Conservation (phyloP, 2,888 invertebrate genomes). For the Geophilus truncorum region DNA sequence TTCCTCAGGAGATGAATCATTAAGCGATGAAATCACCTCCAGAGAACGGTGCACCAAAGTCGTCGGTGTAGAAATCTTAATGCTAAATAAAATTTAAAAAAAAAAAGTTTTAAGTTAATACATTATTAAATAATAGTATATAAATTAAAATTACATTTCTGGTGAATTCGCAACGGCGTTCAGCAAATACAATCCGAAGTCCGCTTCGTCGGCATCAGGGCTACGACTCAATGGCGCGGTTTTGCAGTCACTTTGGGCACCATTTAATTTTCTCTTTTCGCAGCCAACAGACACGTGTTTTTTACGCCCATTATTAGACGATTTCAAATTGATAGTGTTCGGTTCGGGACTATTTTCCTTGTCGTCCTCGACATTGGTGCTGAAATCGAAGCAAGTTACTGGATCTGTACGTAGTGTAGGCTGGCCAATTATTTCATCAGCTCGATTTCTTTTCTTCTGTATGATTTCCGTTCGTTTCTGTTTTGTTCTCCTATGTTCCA, state of each 20-base stretch:
- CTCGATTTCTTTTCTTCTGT: background rate
- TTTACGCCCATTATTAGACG: background rate
- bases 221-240: background rate
- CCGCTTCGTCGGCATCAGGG: background rate
- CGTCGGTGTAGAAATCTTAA: background rate
- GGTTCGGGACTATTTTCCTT: background rate
- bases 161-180: background rate
- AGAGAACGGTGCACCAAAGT: background rate
- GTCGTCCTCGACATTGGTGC: background rate
- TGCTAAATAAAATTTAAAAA: background rate
- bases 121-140: background rate
- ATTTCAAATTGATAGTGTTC: background rate
- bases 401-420: background rate
- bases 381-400: too few species aligned
- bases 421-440: background rate
- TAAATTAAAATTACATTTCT: background rate
- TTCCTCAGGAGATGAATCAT: background rate
- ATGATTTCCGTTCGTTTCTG: background rate
- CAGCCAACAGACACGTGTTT: background rate
- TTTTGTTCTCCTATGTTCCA: background rate
- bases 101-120: background rate
- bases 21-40: background rate
- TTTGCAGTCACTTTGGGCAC: background rate
- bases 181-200: background rate
- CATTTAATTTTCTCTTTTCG: background rate